Conservation (phyloP, 2,888 invertebrate genomes). For the Odontocerum albicorne region DNA sequence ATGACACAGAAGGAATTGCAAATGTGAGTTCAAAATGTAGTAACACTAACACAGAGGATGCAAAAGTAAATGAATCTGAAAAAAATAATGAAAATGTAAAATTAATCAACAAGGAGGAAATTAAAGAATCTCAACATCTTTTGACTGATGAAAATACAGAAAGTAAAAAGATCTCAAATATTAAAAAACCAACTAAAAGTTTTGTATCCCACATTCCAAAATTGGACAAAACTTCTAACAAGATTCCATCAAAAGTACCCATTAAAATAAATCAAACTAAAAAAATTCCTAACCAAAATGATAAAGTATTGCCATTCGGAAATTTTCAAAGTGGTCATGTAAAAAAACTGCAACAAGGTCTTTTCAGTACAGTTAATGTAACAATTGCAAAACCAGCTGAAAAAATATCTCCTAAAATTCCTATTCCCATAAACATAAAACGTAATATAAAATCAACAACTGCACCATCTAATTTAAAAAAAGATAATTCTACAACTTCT, state of each 20-base stretch:
- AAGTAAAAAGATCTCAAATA: not conserved
- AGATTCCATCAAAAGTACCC: conserved; percentile 50
- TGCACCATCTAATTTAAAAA: not conserved
- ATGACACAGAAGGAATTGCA: not conserved
- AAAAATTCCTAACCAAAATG: conserved; percentile 46
- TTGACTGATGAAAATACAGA: conserved; percentile 1
- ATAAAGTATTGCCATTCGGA: conserved; percentile 53
- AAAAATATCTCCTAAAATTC: conserved; percentile 33
- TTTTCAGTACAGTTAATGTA: conserved; percentile 44
- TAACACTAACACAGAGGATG: not conserved
- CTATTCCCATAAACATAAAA: conserved; percentile 31
- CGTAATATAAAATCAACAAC: conserved; percentile 4
- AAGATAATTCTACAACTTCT: not conserved
- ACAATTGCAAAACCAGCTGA: conserved; percentile 23
- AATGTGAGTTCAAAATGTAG: not conserved
- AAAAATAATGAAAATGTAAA: conserved; percentile 12
- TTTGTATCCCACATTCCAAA: conserved; percentile 35
- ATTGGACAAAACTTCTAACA: conserved; percentile 41
- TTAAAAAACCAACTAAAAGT: conserved; percentile 24
- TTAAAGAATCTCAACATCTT: not conserved
- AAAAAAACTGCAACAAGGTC: conserved; percentile 52
- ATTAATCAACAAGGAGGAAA: not conserved
- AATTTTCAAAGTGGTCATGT: conserved; percentile 54
- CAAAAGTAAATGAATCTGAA: not conserved
- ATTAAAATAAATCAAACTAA: conserved; percentile 48